These are phyloP conservation scores for Tholera decimalis DNA, from an alignment of 2,888 invertebrate species.

Conservation along the genomic window DNA sequence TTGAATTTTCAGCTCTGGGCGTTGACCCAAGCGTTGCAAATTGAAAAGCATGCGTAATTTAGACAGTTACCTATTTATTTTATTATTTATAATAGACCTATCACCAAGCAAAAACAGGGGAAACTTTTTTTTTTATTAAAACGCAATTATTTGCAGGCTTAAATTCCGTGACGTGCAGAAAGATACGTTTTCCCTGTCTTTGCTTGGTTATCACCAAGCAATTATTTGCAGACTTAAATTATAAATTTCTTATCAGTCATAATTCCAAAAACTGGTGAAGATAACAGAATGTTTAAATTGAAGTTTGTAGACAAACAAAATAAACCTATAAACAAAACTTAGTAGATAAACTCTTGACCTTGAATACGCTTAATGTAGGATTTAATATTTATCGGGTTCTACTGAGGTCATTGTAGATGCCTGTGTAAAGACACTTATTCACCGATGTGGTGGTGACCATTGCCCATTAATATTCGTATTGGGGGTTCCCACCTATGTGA, in stretches of 20 bases:
- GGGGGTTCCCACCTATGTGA: too few species aligned
- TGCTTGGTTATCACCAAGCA: too few species aligned
- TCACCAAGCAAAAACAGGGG: background rate
- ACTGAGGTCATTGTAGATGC: constrained; percentile 18
- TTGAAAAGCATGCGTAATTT: background rate
- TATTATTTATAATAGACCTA: too few species aligned
- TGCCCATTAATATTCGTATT: too few species aligned
- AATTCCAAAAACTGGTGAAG: constrained; percentile 35
- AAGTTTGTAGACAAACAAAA: constrained; percentile 40
- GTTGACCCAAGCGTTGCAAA: background rate
- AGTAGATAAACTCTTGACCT: constrained; percentile 46
- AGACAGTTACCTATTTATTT: too few species aligned
- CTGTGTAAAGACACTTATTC: constrained; percentile 13
- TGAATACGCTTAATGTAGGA: constrained; percentile 46
- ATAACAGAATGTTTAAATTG: constrained; percentile 28
- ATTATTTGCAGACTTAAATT: background rate
- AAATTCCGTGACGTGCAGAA: too few species aligned
- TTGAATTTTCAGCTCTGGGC: too few species aligned
- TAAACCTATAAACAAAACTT: constrained; percentile 27
- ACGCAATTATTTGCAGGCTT: background rate
- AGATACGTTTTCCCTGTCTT: too few species aligned
- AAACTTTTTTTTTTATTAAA: background rate
- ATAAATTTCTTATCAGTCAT: background rate
- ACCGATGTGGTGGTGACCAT: background rate
- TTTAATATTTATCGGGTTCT: constrained; percentile 53